Base-by-base conservation (phyloP, 2,888 invertebrate species). In the Salticus scenicus region DNA sequence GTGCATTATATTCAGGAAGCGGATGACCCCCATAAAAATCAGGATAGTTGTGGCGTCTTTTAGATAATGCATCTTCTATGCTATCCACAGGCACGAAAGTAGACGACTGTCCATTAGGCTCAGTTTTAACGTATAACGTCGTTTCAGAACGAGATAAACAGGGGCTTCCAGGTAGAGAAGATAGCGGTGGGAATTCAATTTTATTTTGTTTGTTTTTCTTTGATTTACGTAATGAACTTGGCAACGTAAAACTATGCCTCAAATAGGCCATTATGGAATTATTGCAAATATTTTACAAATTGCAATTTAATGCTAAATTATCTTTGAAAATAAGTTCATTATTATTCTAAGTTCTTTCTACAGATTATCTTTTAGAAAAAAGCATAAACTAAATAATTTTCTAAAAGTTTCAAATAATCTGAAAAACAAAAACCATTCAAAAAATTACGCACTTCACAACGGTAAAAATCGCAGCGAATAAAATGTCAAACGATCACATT, bases 1-100 rank as follows among this genome's bases (percentile, higher is more conserved):
- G 64, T 0, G 64, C 28, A 5, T 70, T 51, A 37, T 83, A 79
- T 31, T 87, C 87, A 0, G 83, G 82, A 24, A 83, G 41, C 1
- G 83, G 71, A 57, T 87, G 78, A 1, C 88, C 88, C 51, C 88
- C 88, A 67, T 88, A 88, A 66, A 88, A 88, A 42, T 88, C 88
- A n/a, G 88, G 88, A 1, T 74, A 57, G 30, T 67, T 70, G 37
- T 47, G 69, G 12, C 72, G 63, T 30, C 82, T 78, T 57, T 81
- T 79, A 30, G 79, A 57, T 24, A 84, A 47, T 7, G 79, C 70
- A 24, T 84, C 88, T 81, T 88, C 88, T 8, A 88, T 77, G 20
- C 74, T 79, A 37, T 87, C 72, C 31, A 88, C 51, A 31, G 84
- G 86, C 17, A 87, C 80, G 57, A 82, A 88, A 4, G 79, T 14